A percentile compares a stretch with the other conserved stretches of the same genome.
phyloP scores from a whole-genome alignment of 2,888 invertebrate species.

The Agonopterix alstromeriana region DNA sequence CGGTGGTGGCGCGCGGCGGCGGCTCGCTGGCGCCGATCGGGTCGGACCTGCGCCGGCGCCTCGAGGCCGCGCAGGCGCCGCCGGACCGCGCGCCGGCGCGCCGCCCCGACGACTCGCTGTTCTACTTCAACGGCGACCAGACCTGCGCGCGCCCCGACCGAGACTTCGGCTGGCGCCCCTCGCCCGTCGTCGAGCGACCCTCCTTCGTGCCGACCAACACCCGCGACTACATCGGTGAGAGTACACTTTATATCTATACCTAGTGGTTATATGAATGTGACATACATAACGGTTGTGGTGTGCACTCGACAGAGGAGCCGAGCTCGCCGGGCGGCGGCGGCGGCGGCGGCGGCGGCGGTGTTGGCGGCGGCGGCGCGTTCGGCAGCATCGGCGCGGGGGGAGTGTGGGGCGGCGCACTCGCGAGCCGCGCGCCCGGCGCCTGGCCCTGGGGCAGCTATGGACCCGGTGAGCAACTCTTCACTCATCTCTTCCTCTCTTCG shows the following conservation, averaged over 20 bases:
- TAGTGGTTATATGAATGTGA: neutral
- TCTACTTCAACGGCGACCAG: slow-evolving; percentile 48
- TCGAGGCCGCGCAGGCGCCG: slow-evolving; percentile 14
- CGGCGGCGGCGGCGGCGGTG: slow-evolving; percentile 5
- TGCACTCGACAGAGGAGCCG: slow-evolving; percentile 15
- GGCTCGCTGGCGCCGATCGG: slow-evolving; percentile 46
- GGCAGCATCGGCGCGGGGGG: slow-evolving; percentile 6
- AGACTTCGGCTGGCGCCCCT: slow-evolving; percentile 21
- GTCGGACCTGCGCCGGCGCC: slow-evolving; percentile 40
- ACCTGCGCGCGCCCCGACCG: slow-evolving; percentile 10
- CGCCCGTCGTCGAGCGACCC: slow-evolving; percentile 15
- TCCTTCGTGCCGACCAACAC: slow-evolving; percentile 15
- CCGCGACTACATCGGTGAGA: slow-evolving; percentile 31
- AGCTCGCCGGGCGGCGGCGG: neutral
- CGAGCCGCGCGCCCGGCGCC: slow-evolving; percentile 17
- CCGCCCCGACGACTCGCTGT: slow-evolving; percentile 58
- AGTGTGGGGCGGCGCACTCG: slow-evolving; percentile 26
- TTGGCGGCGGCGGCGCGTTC: slow-evolving; percentile 11
- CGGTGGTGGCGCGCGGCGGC: slow-evolving; percentile 9
- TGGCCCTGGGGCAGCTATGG: slow-evolving; percentile 5
- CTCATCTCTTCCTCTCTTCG: neutral
- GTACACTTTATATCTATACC: neutral
- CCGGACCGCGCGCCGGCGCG: slow-evolving; percentile 11
- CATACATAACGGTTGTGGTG: neutral
- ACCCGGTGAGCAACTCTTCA: neutral